phyloP scores from a whole-genome alignment of 2,113 vertebrate genomes.

The Pycnonotus jocosus region DNA sequence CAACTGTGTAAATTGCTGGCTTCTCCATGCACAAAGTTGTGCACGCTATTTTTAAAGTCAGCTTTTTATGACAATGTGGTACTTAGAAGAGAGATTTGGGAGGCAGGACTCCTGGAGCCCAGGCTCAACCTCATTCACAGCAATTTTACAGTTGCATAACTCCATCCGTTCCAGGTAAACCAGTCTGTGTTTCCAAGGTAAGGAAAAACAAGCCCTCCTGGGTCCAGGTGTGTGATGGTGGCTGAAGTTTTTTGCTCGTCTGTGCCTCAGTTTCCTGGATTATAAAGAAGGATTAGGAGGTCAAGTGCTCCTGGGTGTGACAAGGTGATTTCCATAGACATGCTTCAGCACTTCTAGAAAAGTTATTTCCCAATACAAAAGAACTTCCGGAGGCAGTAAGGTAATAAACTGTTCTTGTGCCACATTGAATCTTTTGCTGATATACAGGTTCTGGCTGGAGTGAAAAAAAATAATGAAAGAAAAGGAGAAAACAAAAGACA shows the following conservation, averaged over 20 bases:
- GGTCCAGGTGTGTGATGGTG: neutral
- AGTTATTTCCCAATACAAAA: neutral
- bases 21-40: neutral
- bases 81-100: neutral
- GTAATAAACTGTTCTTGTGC: neutral
- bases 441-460: neutral
- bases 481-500: neutral
- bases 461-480: accelerated
- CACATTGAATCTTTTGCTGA: neutral
- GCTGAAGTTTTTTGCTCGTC: neutral
- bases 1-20: slow-evolving; percentile 16
- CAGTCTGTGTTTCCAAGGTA: neutral
- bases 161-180: neutral
- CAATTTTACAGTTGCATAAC: neutral
- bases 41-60: neutral
- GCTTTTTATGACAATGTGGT: slow-evolving; percentile 9
- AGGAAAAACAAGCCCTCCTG: neutral
- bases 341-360: neutral
- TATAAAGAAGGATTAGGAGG: neutral
- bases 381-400: neutral
- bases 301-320: neutral
- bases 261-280: slow-evolving; percentile 24
- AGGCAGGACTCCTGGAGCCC: slow-evolving; percentile 3
- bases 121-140: neutral
- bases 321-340: neutral